Base-by-base conservation (phyloP, 1,140 invertebrate genomes). In the Drosophila sulfurigaster region DNA sequence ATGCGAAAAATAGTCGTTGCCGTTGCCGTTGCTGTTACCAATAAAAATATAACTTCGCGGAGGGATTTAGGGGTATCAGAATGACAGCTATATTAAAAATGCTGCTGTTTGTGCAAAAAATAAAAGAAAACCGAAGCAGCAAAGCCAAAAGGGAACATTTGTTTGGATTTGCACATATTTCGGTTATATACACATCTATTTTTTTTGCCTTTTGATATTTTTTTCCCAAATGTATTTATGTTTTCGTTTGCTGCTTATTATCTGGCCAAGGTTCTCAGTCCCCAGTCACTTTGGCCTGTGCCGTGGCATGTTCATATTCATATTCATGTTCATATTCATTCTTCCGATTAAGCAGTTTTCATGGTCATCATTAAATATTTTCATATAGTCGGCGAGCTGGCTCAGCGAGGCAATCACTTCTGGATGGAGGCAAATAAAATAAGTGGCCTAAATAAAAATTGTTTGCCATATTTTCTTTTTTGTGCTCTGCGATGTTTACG, bases 321-420 rank as follows among this genome's bases (percentile, higher is more conserved):
- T 65, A 58, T 41, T 49, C 79, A 75, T 65, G 62, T 74, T 79
- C 79, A 88, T 87, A 82, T 87, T 80, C 83, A 83, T 87, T 87
- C 83, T 88, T 88, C 83, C 83, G 83, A 88, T 87, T 87, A 87
- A 87, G 83, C 83, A 87, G 83, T 87, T 87, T 87, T 88, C 83
- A 87, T 87, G 83, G 85, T 83, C 83, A 87, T 88, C 83, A 79
- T 82, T 78, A 76, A 79, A 76, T 70, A 70, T 75, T 85, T 74
- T 82, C 81, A 71, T 68, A 62, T 67, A 76, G 66, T 75, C 75
- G 35, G 0, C 8, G 35, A 38, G 35, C 35, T 3, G 8, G 35
- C 35, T 2, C 20, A 25, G 16, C 57, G 20, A 43, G 28, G 73
- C 75, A 79, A 85, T 81, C 77, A 74, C 65, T 65, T 52, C 49